Base-by-base conservation (phyloP, 2,888 invertebrate genomes). In the Scotopteryx bipunctaria region DNA sequence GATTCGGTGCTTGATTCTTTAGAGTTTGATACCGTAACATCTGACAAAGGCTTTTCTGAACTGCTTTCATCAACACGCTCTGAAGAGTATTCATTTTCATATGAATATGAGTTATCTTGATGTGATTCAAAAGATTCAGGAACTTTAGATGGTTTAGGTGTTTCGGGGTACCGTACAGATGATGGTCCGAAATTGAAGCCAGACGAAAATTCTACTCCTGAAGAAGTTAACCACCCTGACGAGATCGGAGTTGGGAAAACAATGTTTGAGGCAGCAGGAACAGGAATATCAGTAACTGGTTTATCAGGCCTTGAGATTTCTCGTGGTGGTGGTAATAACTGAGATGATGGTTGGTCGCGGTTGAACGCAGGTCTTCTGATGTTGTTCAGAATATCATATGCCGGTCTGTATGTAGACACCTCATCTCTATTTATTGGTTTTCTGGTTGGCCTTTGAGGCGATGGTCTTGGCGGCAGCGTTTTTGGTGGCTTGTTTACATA, bases 221-320 rank as follows among this genome's bases (percentile, higher is more conserved):
- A 83, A 46, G 90, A 89, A 4, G 89, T 90, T 27, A 88, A 56
- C 90, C 90, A 90, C 31, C 88, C 84, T 21, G 90, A 83, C 27
- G 89, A 89, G 19, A 80, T 73, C 1, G 84, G 78, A 8, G 87
- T 84, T 17, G 90, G 89, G 76, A 90, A 90, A 27, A 90, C 76
- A 36, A 90, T 63, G 46, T 78, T 80, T 15, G 84, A 69, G 43
- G 62, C 55, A 23, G 71, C 67, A 13, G 73, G 63, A 23, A 63
- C 49, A 4, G 75, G 66, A 32, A 71, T 47, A 29, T 79, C 73
- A 56, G 69, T 68, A 1, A 77, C 58, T 15, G 73, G 59, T 38
- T 61, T 71, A 0, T 74, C 63, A 32, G 67, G 70, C 5, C 85
- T 75, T 21, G 81, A 71, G 1, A 71, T 55, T 55, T 83, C 76